Percentiles rank a stretch among this genome's conserved stretches.
These are phyloP conservation scores for Vanessa cardui DNA, from an alignment of 2,888 invertebrate genomes.

Conservation along the genomic window DNA sequence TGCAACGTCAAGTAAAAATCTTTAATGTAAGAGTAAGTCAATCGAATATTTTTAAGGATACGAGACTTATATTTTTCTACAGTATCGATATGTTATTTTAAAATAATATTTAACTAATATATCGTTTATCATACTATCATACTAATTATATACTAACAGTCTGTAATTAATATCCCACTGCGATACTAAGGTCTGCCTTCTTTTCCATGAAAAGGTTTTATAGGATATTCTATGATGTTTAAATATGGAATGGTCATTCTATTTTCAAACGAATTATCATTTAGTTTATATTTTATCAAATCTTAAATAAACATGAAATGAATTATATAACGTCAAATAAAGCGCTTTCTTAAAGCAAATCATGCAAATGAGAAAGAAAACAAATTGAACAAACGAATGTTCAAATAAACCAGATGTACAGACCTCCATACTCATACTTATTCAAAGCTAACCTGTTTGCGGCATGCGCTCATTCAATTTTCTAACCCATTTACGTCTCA, in stretches of 20 bases:
- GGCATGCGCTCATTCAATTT: conserved; percentile 78
- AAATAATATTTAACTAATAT: too few species aligned
- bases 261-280: neutral
- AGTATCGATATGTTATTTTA: neutral
- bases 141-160: too few species aligned
- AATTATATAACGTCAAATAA: conserved; percentile 10
- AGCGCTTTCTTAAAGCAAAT: conserved; percentile 18
- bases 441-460: conserved; percentile 68
- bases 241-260: too few species aligned
- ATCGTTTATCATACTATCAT: too few species aligned
- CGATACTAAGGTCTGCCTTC: too few species aligned
- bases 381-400: conserved; percentile 42
- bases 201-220: too few species aligned
- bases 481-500: conserved; percentile 82
- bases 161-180: too few species aligned
- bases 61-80: neutral
- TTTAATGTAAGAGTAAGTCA: conserved; percentile 6
- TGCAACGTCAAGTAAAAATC: conserved; percentile 18
- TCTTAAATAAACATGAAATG: neutral
- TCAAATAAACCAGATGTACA: conserved; percentile 52
- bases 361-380: conserved; percentile 33
- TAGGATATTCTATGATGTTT: too few species aligned
- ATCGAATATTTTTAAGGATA: neutral
- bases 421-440: conserved; percentile 67
- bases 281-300: neutral